These are phyloP conservation scores for Lytechinus pictus DNA, from an alignment of 35 echinoderm and acorn worm species.

Conservation along the genomic window DNA sequence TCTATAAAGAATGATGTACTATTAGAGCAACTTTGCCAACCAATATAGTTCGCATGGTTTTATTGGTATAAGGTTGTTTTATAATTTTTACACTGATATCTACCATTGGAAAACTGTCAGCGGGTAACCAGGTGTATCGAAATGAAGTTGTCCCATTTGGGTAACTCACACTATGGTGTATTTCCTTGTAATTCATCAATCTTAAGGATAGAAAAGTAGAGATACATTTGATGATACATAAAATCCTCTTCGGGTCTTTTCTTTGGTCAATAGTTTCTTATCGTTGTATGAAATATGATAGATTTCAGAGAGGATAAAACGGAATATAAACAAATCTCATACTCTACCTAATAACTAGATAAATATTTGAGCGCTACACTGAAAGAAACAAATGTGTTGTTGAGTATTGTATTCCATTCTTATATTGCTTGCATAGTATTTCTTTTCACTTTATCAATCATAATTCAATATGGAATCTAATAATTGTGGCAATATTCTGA, in stretches of 20 bases:
- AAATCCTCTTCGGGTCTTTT: neutral
- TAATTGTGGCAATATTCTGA: neutral
- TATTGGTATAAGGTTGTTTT: too few relatives aligned
- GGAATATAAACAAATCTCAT: neutral
- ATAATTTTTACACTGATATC: too few relatives aligned
- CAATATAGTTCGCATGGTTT: too few relatives aligned
- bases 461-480: conserved; percentile 6
- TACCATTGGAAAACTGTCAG: too few relatives aligned
- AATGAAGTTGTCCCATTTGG: too few relatives aligned
- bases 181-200: neutral
- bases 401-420: neutral
- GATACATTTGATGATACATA: neutral
- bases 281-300: neutral
- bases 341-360: neutral
- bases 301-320: neutral
- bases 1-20: too few relatives aligned
- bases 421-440: neutral
- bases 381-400: neutral
- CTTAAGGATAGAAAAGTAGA: neutral
- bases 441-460: neutral
- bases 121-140: too few relatives aligned
- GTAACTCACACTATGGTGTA: too few relatives aligned
- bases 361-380: neutral
- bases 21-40: too few relatives aligned
- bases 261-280: neutral